Base-by-base conservation (phyloP, 1,140 invertebrate species). In the Nylanderia fulva region DNA sequence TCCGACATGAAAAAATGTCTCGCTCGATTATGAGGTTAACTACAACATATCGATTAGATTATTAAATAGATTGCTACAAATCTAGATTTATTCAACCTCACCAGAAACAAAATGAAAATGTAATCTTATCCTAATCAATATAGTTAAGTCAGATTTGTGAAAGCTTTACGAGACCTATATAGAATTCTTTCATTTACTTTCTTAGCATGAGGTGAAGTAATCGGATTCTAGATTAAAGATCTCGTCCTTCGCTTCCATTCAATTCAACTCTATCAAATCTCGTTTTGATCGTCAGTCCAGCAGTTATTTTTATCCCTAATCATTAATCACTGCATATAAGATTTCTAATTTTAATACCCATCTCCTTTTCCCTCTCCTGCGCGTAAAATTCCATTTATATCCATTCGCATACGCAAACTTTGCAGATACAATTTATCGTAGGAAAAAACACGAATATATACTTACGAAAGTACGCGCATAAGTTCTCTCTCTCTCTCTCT, bases 181-280 rank as follows among this genome's bases (percentile, higher is more conserved):
- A 39, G 64, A 80, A 33, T 71, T 71, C 64, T 71, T 71, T 80
- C 33, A 80, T 71, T 48, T 80, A 71, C 77, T 80, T 80, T 80
- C 69, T 71, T 24, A 71, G 64, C 58, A 80, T 4, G 29, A 27
- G 77, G 77, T 56, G 64, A 80, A 56, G 77, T 80, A 80, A 80
- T 80, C 76, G 76, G 76, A 80, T 80, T 80, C 18, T 56, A 80
- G 36, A 80, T 80, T 80, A 80, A 80, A 71, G 36, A 1, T n/a
- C 64, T 21, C 77, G 48, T 71, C 24, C 64, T 80, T 27, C 18
- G 33, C 33, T 56, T 56, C 48, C 24, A 69, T 71, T 56, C 64
- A 56, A 18, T 71, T 58, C 64, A 71, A 80, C 33, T 56, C 48
- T 18, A 80, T n/a, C 42, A 71, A 80, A 69, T 80, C 64, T 80